A percentile compares a stretch with the other conserved stretches of the same genome.
These are phyloP conservation scores for Zosterops lateralis DNA, from an alignment of 2,113 vertebrate species.

Conservation along the genomic window DNA sequence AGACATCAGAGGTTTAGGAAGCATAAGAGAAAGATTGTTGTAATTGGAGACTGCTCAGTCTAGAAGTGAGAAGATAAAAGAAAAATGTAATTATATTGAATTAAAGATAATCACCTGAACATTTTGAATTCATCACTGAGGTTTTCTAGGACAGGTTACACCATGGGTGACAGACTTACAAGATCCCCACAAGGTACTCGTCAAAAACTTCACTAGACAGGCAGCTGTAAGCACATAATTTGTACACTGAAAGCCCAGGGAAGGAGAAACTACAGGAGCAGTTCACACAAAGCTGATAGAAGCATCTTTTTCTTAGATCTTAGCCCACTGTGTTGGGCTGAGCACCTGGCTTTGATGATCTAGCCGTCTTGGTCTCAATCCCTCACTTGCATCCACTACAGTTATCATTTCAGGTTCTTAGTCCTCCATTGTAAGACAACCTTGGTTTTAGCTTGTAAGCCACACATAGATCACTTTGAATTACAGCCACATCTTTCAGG, in stretches of 20 bases:
- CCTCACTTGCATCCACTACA: background rate
- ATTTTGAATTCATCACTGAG: background rate
- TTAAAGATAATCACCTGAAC: background rate
- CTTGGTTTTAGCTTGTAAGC: background rate
- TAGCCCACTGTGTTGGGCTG: background rate
- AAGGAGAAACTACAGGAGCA: background rate
- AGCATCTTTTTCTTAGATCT: background rate
- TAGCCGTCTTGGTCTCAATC: background rate
- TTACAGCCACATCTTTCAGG: background rate
- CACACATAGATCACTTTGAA: background rate
- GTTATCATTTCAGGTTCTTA: background rate
- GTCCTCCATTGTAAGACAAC: background rate
- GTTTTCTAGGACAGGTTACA: background rate
- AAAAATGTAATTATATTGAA: background rate
- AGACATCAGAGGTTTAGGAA: background rate
- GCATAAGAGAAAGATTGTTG: background rate
- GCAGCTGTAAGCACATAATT: background rate
- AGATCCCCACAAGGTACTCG: background rate
- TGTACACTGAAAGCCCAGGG: background rate
- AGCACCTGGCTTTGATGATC: background rate
- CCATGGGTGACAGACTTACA: background rate
- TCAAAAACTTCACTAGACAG: background rate
- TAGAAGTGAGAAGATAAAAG: background rate
- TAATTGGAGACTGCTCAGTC: background rate
- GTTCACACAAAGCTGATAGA: background rate